Evolutionary conservation across 2,797 vertebrate genomes (phyloP).

Genomic region (Eutrigla gurnardus): DNA sequence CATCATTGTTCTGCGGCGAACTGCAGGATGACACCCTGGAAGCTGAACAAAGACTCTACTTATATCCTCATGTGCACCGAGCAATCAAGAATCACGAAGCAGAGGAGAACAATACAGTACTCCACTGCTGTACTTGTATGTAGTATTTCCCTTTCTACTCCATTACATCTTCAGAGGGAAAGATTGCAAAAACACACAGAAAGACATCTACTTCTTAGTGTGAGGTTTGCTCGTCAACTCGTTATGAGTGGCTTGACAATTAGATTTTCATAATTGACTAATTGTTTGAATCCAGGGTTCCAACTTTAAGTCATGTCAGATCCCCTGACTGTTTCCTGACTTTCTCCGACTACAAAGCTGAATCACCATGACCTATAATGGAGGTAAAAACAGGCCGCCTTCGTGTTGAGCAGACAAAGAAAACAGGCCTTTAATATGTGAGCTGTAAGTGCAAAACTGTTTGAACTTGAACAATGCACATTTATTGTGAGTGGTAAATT

Average conservation of each 20-base stretch:
- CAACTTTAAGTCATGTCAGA: no score
- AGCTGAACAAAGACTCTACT: conserved; percentile 8
- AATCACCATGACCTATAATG: no score
- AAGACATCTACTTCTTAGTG: background rate
- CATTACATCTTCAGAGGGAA: no score
- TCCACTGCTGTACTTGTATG: no score
- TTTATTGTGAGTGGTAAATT: no score
- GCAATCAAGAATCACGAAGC: background rate
- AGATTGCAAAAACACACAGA: background rate
- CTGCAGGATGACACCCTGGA: background rate
- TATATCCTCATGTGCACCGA: background rate
- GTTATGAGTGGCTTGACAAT: background rate
- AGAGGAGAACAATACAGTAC: background rate
- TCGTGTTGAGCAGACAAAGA: no score
- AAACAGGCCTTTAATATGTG: no score
- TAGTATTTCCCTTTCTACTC: background rate
- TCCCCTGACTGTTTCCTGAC: no score
- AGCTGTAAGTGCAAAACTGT: no score
- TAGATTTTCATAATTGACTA: background rate
- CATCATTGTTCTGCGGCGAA: conserved; percentile 9
- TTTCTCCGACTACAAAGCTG: no score
- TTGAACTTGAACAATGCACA: no score
- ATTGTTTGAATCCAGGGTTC: background rate
- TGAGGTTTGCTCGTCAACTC: background rate
- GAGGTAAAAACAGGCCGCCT: no score